A percentile compares a stretch with the other conserved stretches of the same genome.
phyloP scores from a whole-genome alignment of 2,888 invertebrate species.

The Thecophora atra region DNA sequence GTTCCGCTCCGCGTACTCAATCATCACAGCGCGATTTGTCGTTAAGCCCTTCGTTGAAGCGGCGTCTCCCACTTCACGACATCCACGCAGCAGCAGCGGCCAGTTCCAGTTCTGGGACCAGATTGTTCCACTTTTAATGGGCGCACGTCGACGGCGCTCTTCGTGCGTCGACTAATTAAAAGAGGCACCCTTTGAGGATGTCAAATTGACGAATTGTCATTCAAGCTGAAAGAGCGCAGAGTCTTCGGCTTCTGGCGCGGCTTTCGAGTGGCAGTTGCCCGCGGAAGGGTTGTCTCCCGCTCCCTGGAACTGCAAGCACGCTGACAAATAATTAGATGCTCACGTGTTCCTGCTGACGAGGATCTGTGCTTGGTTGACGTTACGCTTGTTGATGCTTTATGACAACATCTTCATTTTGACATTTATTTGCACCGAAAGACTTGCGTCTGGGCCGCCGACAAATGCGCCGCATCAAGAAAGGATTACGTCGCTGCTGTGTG shows the following conservation, averaged over 20 bases:
- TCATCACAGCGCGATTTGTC: conserved; percentile 64
- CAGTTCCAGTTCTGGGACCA: not conserved
- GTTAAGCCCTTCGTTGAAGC: conserved; percentile 40
- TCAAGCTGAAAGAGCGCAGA: conserved; percentile 48
- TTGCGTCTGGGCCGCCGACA: conserved; percentile 24
- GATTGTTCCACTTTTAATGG: conserved; percentile 9
- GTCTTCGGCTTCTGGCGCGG: not conserved
- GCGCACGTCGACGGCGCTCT: not conserved
- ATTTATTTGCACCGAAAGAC: conserved; percentile 20
- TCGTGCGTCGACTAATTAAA: conserved; percentile 32
- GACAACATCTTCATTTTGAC: conserved; percentile 34
- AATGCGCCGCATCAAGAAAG: conserved; percentile 30
- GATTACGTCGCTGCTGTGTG: conserved; percentile 7
- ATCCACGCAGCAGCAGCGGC: conserved; percentile 37
- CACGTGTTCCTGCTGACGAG: conserved; percentile 22
- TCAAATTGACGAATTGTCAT: conserved; percentile 60
- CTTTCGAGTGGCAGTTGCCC: not conserved
- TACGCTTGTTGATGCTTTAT: conserved; percentile 29
- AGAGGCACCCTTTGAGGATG: conserved; percentile 40
- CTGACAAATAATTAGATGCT: conserved; percentile 33
- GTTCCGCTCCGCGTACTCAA: conserved; percentile 51
- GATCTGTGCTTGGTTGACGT: conserved; percentile 25
- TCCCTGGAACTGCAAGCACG: not conserved
- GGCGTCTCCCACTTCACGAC: conserved; percentile 23
- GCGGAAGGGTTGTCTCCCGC: not conserved